Percentiles rank a stretch among this genome's conserved stretches.
These are phyloP conservation scores for Anneissia japonica DNA, from an alignment of 35 echinoderm and acorn worm species.

Conservation along the genomic window DNA sequence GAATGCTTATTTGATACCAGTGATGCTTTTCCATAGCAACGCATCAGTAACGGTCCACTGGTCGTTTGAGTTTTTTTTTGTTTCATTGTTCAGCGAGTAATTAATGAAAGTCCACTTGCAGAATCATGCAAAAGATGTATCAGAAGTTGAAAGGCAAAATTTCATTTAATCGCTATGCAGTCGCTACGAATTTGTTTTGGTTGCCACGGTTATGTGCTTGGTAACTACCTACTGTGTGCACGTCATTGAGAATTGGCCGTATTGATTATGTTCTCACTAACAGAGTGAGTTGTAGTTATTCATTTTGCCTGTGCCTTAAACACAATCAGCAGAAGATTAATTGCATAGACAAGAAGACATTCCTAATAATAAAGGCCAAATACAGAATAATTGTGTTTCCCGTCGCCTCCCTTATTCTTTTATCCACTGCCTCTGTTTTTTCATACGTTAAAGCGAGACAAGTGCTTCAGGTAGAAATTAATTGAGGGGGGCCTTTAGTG, in stretches of 20 bases:
- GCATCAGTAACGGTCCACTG: background rate
- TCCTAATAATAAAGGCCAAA: too few species aligned
- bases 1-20: background rate
- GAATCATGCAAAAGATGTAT: background rate
- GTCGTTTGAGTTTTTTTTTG: background rate
- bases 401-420: too few species aligned
- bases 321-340: too few species aligned
- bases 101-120: background rate
- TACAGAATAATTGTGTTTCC: too few species aligned
- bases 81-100: background rate
- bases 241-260: background rate
- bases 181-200: background rate
- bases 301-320: too few species aligned
- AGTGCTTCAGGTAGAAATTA: too few species aligned
- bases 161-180: background rate
- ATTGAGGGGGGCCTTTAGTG: too few species aligned
- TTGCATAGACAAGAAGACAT: too few species aligned
- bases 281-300: background rate
- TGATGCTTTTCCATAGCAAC: background rate
- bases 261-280: background rate
- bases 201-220: background rate
- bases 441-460: too few species aligned
- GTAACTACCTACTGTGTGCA: background rate
- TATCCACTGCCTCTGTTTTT: too few species aligned
- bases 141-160: background rate